Evolutionary conservation across 2,113 vertebrate species (phyloP).

Genomic region (Cyphomyrus plagiostoma): DNA sequence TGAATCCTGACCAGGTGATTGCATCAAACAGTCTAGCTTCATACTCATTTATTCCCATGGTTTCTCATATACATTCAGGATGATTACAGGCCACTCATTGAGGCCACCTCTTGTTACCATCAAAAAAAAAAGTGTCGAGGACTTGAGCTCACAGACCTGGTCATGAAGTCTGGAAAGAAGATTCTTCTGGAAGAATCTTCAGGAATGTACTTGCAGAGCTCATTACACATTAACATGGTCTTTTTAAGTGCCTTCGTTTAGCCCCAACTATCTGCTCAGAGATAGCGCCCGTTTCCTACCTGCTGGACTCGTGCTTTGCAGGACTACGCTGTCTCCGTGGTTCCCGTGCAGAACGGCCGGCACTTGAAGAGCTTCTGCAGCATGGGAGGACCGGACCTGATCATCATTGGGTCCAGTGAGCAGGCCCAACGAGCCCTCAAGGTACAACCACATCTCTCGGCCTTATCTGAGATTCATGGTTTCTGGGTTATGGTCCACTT

Average conservation of each 20-base stretch:
- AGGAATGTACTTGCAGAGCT: not conserved
- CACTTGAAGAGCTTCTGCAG: conserved; percentile 97
- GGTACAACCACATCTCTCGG: conserved; percentile 55
- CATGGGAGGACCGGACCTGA: conserved; percentile 93
- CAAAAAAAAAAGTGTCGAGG: not conserved
- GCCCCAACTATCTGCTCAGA: not conserved
- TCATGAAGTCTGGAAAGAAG: not conserved
- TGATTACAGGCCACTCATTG: not conserved
- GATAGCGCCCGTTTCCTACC: not conserved
- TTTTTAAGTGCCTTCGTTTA: not conserved
- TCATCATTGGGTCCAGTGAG: conserved; percentile 88
- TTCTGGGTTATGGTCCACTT: not conserved
- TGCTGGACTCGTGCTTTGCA: conserved; percentile 30
- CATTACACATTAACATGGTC: not conserved
- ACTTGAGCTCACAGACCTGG: not conserved
- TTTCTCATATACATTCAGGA: not conserved
- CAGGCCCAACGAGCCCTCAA: conserved; percentile 88
- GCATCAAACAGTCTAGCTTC: not conserved
- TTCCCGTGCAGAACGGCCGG: conserved; percentile 72
- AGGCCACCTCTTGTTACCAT: not conserved
- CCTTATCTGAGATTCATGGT: not conserved
- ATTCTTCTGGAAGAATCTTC: not conserved
- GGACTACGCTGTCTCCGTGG: conserved; percentile 91
- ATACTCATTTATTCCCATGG: not conserved
- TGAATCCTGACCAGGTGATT: not conserved